Evolutionary conservation across 2,888 invertebrate genomes (phyloP), one percentile per base, ranked within the genome.

Genomic region (Tetrapedia diversipes): DNA sequence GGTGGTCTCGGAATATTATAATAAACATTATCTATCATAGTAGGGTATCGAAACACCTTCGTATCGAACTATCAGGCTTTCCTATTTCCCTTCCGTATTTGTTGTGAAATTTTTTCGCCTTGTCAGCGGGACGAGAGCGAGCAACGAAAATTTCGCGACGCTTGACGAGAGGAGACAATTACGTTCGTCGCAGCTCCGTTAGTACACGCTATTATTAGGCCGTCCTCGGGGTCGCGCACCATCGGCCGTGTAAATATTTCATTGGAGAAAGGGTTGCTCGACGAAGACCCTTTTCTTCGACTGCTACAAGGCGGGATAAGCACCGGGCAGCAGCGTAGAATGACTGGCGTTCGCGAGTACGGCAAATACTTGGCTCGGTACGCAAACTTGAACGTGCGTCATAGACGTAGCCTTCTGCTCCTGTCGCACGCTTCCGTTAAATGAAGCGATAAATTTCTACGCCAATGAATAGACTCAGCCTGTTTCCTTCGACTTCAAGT

Each of bases 401-500:
- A 27, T 49, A 4, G 29, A 7, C 34, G 59, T 64, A 63, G 47
- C 66, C 51, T 66, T 68, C 85, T 77, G 72, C 79, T 79, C 71
- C 63, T 78, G 54, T 37, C 22, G 60, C 71, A n/a, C n/a, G n/a
- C n/a, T n/a, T n/a, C 83, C 80, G 86, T 84, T 86, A 81, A 88
- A 88, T 88, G 86, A 86, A 88, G 84, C 88, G 85, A 88, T 87
- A 85, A 88, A 88, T 87, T 86, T 49, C 49, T 49, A 24, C 27
- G 49, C 71, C 69, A 61, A 45, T n/a, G 51, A 41, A 59, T 65
- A 60, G 49, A n/a, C n/a, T n/a, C 53, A 60, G 60, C 54, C 49
- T 59, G 37, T 64, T 54, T 70, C 43, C 49, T 51, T 24, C 37
- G 45, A 27, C 72, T 63, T 81, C 66, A 81, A 77, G 81, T 82